Base-by-base conservation (phyloP, 2,888 invertebrate genomes). In the Phalera bucephala region DNA sequence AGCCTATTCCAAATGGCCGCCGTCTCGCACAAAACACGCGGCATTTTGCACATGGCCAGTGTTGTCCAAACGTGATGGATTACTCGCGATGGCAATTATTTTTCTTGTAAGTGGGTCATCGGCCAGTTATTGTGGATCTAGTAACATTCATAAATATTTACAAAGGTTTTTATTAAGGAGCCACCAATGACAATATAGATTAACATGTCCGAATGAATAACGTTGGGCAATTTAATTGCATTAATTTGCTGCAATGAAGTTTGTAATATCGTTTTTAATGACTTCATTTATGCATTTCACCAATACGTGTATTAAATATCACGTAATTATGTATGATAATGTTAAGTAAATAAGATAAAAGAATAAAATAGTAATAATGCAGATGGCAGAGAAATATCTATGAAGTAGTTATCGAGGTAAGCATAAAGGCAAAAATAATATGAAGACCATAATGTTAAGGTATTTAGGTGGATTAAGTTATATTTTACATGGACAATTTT, bases 11-110 rank as follows among this genome's bases (percentile, higher is more conserved):
- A 30, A 29, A 33, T 35, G 40, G 45, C 15, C 32, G 40, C 27
- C 47, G 36, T 22, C 25, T 31, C 40, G 45, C 43, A 50, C 43
- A 47, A 44, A 51, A 48, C 52, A 36, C 36, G 12, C 13, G 62
- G 59, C 48, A 66, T 67, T 63, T 61, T 60, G 67, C 72, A 70
- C 68, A 67, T 70, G 62, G 42, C 35, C 45, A 42, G 52, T 52
- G 48, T 46, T 50, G 56, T 56, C 57, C 49, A 36, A 48, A 48
- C 42, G 49, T 42, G 63, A 63, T 58, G 52, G 51, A 55, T 59
- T 59, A 61, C 57, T 27, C 32, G 41, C 20, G 27, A 31, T 45
- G 43, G 31, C 56, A 59, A 54, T 56, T 57, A 44, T 32, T 51
- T 53, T 43, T 45, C 38, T 52, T 47, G 31, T 45, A 56, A 41